Evolutionary conservation across 2,113 vertebrate species (phyloP).

Genomic region (Sturnira hondurensis): DNA sequence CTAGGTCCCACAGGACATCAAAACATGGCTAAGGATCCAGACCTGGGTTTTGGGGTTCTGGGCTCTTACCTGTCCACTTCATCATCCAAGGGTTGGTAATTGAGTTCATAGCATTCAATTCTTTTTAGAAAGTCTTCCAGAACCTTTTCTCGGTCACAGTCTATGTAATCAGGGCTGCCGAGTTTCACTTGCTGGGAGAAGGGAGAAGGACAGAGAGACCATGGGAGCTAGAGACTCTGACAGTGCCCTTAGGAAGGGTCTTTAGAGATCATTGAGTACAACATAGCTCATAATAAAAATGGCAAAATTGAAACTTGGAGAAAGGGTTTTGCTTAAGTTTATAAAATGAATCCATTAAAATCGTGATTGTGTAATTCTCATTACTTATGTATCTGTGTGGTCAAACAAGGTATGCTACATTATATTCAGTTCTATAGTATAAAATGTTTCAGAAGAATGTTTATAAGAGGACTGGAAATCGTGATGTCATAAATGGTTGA

Average conservation of each 20-base stretch:
- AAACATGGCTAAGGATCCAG: background rate
- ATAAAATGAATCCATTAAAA: slow-evolving; percentile 1
- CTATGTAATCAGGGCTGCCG: slow-evolving; percentile 89
- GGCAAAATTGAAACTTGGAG: background rate
- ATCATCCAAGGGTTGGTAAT: slow-evolving; percentile 89
- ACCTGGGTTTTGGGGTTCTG: background rate
- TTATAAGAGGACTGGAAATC: slow-evolving; percentile 23
- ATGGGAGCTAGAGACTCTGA: background rate
- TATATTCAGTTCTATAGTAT: background rate
- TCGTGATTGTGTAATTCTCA: background rate
- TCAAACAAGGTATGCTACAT: background rate
- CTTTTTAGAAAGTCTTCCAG: slow-evolving; percentile 90
- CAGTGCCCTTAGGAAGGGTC: background rate
- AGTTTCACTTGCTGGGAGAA: slow-evolving; percentile 90
- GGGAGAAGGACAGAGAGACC: background rate
- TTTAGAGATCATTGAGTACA: slow-evolving; percentile 7
- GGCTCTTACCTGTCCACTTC: slow-evolving; percentile 86
- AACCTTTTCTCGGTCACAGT: slow-evolving; percentile 88
- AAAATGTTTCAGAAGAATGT: background rate
- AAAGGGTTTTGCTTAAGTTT: background rate
- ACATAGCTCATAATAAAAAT: background rate
- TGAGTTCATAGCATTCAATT: slow-evolving; percentile 90
- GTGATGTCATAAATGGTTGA: background rate
- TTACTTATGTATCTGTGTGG: background rate
- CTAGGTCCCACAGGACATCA: background rate